phyloP scores from a whole-genome alignment of 2,113 vertebrate genomes.

The Nycticorax nycticorax region DNA sequence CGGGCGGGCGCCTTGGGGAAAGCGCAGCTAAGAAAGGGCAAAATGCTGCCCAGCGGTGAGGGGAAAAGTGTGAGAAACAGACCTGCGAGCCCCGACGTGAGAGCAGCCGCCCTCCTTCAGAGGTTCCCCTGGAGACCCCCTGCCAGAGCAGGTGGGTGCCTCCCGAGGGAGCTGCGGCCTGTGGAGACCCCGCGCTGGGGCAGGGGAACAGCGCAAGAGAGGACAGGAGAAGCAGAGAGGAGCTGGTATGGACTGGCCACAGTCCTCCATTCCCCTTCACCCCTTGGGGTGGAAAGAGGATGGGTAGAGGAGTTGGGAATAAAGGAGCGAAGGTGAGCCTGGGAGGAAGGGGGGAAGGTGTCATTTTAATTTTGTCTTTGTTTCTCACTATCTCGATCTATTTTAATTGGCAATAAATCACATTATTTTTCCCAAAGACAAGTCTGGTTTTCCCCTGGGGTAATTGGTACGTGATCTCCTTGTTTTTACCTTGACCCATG shows the following conservation, averaged over 20 bases:
- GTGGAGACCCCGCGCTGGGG: no score
- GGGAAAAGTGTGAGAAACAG: no score
- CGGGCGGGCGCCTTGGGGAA: no score
- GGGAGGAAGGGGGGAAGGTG: fast-evolving
- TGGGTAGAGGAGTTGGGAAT: fast-evolving
- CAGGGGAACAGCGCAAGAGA: fast-evolving
- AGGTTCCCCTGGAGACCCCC: no score
- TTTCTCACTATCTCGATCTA: neutral
- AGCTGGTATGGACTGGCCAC: fast-evolving
- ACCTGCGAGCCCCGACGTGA: no score
- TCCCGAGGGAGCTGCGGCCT: neutral
- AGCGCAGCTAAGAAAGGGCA: no score
- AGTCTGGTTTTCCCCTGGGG: neutral
- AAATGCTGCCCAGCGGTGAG: no score
- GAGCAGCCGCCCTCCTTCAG: no score
- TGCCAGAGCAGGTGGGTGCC: no score
- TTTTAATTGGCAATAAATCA: neutral
- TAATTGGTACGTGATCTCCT: fast-evolving
- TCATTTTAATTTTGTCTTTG: neutral
- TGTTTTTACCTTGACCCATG: fast-evolving
- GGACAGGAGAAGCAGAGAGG: neutral
- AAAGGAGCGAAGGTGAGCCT: neutral
- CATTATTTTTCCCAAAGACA: neutral
- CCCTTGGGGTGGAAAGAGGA: fast-evolving
- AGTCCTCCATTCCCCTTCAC: neutral